Percentiles rank a stretch among this genome's conserved stretches.
These are phyloP conservation scores for Heliconius hortense DNA, from an alignment of 2,888 invertebrate genomes.

Conservation along the genomic window DNA sequence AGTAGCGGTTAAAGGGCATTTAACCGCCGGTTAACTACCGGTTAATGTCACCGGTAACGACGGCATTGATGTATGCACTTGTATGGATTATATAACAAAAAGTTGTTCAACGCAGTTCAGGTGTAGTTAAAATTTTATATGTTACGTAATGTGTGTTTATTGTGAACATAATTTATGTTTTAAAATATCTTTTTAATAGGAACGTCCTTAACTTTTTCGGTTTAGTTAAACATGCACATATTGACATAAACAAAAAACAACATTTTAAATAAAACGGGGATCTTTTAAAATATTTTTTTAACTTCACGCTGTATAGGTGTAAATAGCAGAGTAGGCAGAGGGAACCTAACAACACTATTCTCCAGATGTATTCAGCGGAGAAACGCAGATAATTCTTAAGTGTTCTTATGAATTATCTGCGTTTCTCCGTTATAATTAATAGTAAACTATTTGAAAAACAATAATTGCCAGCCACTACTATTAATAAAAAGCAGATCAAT, in stretches of 20 bases:
- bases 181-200: background rate
- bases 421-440: too few relatives aligned
- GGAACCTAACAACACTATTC: background rate
- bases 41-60: constrained; percentile 29
- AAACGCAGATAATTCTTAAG: too few relatives aligned
- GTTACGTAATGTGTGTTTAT: background rate
- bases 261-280: background rate
- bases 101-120: background rate
- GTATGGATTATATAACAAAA: constrained; percentile 20
- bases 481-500: background rate
- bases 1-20: constrained; percentile 35
- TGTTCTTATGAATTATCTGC: too few relatives aligned
- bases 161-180: background rate
- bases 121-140: constrained; percentile 18
- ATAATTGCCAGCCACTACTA: background rate
- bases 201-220: background rate
- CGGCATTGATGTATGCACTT: constrained; percentile 25
- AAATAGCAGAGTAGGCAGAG: background rate
- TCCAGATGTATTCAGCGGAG: background rate
- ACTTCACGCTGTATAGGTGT: background rate
- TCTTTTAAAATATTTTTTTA: background rate
- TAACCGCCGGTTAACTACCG: constrained; percentile 32
- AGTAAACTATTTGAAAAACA: background rate
- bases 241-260: background rate
- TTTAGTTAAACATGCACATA: background rate